Evolutionary conservation across 1,140 invertebrate genomes (phyloP).

Genomic region (Trachymyrmex cornetzi): DNA sequence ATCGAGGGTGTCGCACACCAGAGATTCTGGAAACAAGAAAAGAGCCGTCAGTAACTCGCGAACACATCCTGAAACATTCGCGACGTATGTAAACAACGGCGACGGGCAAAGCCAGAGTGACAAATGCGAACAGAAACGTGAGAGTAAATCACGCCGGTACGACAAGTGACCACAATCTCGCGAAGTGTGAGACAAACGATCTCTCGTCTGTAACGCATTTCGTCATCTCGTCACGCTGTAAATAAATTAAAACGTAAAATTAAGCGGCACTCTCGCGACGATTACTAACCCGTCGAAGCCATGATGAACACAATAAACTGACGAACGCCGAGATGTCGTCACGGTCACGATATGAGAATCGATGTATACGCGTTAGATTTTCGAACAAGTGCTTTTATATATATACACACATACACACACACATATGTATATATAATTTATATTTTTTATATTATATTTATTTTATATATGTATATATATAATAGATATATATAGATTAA

Average conservation of each 20-base stretch:
- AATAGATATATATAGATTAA: too few species aligned
- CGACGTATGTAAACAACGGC: constrained; percentile 18
- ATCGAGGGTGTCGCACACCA: constrained; percentile 86
- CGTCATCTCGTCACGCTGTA: background rate
- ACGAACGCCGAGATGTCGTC: constrained; percentile 76
- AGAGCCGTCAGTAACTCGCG: constrained; percentile 18
- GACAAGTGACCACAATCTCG: background rate
- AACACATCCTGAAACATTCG: constrained; percentile 17
- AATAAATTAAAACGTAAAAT: background rate
- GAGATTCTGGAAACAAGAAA: constrained; percentile 72
- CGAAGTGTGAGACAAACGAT: background rate
- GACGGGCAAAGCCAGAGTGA: constrained; percentile 21
- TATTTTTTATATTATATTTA: too few species aligned
- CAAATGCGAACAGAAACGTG: background rate
- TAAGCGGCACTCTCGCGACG: constrained; percentile 14
- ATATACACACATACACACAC: background rate
- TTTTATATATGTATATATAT: too few species aligned
- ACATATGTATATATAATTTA: background rate
- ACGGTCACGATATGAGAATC: constrained; percentile 56
- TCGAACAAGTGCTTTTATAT: background rate
- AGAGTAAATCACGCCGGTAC: background rate
- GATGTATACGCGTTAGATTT: constrained; percentile 1
- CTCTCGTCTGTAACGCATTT: too few species aligned
- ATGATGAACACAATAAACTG: constrained; percentile 82
- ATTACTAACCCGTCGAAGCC: constrained; percentile 82